A percentile compares a stretch with the other conserved stretches of the same genome.
Conservation (phyloP, 2,113 vertebrate genomes). For the Ammodytes dubius region DNA sequence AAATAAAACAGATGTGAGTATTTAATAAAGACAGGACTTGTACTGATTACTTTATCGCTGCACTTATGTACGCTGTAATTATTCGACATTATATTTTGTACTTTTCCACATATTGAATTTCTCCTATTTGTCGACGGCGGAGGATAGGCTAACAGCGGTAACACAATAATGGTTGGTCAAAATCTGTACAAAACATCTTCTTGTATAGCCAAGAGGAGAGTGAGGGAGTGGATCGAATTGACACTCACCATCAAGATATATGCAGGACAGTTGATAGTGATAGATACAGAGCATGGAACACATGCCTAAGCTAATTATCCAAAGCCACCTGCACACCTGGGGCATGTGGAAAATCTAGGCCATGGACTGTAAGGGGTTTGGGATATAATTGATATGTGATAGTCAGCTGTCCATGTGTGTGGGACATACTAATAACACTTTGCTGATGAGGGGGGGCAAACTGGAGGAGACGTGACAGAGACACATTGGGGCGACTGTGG, state of each 20-base stretch:
- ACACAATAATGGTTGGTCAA: not conserved
- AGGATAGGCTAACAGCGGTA: not conserved
- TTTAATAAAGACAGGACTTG: not conserved
- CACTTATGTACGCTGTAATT: too few species aligned
- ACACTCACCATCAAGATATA: slow-evolving; percentile 1
- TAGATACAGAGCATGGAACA: slow-evolving; percentile 20
- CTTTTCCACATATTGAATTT: too few species aligned
- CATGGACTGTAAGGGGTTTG: slow-evolving; percentile 16
- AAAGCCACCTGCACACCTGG: slow-evolving; percentile 40
- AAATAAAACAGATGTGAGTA: not conserved
- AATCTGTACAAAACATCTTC: slow-evolving; percentile 9
- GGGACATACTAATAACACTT: slow-evolving; percentile 19
- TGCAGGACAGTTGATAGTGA: not conserved
- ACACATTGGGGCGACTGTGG: too few species aligned
- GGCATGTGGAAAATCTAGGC: slow-evolving; percentile 42
- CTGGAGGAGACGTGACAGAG: not conserved
- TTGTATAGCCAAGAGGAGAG: not conserved
- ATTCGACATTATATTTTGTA: too few species aligned
- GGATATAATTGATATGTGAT: slow-evolving; percentile 26
- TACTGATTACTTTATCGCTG: not conserved
- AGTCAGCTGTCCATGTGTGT: slow-evolving; percentile 44
- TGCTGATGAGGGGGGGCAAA: slow-evolving; percentile 16
- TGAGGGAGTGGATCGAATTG: not conserved
- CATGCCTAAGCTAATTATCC: slow-evolving; percentile 39
- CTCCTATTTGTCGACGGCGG: not conserved